Conservation (phyloP, 2,113 vertebrate genomes). For the Laterallus jamaicensis region DNA sequence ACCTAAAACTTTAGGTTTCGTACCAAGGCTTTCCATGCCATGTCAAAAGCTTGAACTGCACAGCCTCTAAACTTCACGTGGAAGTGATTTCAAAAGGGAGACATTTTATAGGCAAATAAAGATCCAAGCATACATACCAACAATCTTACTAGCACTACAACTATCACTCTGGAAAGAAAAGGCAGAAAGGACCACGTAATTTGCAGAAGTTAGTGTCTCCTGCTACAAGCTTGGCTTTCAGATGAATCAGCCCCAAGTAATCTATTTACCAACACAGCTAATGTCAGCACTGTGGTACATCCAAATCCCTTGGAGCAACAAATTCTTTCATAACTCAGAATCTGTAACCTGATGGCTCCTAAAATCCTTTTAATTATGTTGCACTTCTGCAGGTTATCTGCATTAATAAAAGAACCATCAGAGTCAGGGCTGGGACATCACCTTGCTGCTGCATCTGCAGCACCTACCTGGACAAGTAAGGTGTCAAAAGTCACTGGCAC, state of each 20-base stretch:
- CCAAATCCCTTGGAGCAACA: neutral
- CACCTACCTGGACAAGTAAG: neutral
- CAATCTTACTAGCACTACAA: neutral
- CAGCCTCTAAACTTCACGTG: neutral
- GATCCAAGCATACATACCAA: neutral
- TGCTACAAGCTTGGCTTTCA: neutral
- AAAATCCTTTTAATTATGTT: neutral
- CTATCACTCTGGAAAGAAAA: too few species aligned
- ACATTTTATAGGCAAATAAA: neutral
- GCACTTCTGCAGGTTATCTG: neutral
- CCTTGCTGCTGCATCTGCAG: neutral
- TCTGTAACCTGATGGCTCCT: neutral
- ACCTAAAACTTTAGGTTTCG: neutral
- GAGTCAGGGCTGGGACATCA: neutral
- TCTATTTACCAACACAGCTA: neutral
- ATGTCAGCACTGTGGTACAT: neutral
- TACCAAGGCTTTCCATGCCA: neutral
- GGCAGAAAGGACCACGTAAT: neutral
- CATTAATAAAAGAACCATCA: neutral
- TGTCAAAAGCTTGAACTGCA: neutral
- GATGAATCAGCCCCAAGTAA: neutral
- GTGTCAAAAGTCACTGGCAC: fast-evolving
- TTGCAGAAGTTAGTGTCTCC: neutral
- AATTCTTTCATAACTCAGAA: neutral
- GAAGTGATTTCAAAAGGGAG: neutral